Base-by-base conservation (phyloP, 2,797 vertebrate species). In the Onychomys torridus region DNA sequence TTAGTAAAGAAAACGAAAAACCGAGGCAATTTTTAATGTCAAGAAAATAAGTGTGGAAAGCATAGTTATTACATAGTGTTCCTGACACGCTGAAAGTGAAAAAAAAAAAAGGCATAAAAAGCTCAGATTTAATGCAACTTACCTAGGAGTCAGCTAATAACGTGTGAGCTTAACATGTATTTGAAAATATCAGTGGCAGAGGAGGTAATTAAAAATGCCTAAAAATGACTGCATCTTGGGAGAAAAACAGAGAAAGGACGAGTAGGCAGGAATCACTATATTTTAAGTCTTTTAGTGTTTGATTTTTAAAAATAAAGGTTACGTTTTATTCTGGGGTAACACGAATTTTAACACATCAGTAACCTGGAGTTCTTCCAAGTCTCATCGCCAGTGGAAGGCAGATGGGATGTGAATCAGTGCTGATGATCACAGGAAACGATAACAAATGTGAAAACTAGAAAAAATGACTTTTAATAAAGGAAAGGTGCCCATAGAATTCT, bases 1-100 rank as follows among this genome's bases (percentile, higher is more conserved):
- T 34, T 59, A 25, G 17, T 79, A 84, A 92, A 84, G n/a, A 69
- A 84, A 90, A 73, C 85, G 6, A 81, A 96, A 97, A 93, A 49
- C 2, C 40, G 82, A 93, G 34, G 25, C 9, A 93, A 29, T 87
- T 55, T 55, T 67, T 96, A 95, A 73, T 40, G 67, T 93, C 37
- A 89, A 84, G 61, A 32, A 77, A 87, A 85, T 34, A 84, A 94
- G 8, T 7, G 25, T 75, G 11, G 49, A 81, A 79, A 46, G 29
- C 65, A 91, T 49, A 71, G 67, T 76, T 76, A 65, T n/a, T 32
- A 77, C 21, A 87, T 21, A 73, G 59, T 43, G 40, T 10, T 88
- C 27, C 43, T 57, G 93, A 83, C 37, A 63, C 34, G 40, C 10
- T 40, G 17, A 4, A 6, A 86, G 40, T 77, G n/a, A n/a, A n/a